Evolutionary conservation across 2,888 invertebrate species (phyloP), one percentile per base, ranked within the genome.

Genomic region (Rhingia rostrata): DNA sequence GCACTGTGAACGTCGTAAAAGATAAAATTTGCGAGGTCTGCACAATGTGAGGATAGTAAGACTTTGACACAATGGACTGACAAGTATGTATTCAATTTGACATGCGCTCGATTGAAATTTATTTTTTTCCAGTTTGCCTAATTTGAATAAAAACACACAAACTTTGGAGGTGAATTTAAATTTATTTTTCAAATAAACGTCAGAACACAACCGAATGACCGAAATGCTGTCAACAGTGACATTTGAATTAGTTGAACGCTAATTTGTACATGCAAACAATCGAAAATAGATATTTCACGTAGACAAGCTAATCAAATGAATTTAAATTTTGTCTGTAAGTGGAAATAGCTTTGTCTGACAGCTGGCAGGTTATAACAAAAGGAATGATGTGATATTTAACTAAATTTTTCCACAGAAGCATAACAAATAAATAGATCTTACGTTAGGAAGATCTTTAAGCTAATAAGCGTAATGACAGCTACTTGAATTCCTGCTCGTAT

Each of bases 211-310:
- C 12, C 43, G 33, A 53, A 33, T 54, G 33, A 53, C 53, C 12
- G 12, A 39, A 41, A 12, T n/a, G 5, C 53, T 61, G 51, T 61
- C 60, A 53, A 53, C 60, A 63, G 7, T 73, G 63, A 63, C 63
- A 63, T 37, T 37, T 12, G 45, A 61, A 54, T 63, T 72, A 72
- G 35, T 45, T 10, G 5, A 53, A 54, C 61, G 54, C 30, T 53
- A 53, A 63, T 45, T 73, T 63, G 47, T 49, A 37, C 54, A 43
- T 32, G 33, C 22, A 22, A 22, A 32, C 60, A 49, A 49, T 60
- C 60, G 49, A 60, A 70, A 39, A 37, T n/a, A 45, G 6, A 3
- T 56, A 30, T 58, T 60, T 58, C 58, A 60, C 58, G 39, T 10
- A 5, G 32, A 4, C 4, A 4, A 3, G 47, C 70, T 70, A 70